These are phyloP conservation scores for Trissolcus brochymenae DNA, from an alignment of 2,888 invertebrate species.

Conservation along the genomic window DNA sequence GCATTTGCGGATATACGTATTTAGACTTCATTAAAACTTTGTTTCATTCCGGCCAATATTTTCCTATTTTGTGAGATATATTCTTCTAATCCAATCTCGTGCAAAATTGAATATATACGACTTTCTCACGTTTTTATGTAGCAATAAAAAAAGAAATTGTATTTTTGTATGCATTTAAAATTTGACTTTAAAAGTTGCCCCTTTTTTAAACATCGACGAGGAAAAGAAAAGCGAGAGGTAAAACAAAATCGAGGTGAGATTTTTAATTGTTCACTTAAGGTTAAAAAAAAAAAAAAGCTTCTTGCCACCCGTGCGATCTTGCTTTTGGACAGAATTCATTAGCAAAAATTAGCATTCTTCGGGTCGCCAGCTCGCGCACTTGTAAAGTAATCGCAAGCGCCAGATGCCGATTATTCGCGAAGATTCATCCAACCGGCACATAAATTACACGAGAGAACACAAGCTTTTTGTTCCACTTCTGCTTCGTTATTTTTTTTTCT, in stretches of 20 bases:
- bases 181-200: no score
- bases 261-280: not conserved
- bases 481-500: not conserved
- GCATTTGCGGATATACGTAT: constrained; percentile 8
- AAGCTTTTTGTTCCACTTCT: constrained; percentile 28
- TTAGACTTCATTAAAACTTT: not conserved
- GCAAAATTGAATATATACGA: no score
- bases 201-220: not conserved
- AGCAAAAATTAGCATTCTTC: constrained; percentile 50
- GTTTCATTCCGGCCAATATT: no score
- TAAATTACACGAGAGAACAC: constrained; percentile 43
- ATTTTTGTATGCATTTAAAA: no score
- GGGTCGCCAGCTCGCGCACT: constrained; percentile 14
- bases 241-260: not conserved
- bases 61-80: no score
- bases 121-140: no score
- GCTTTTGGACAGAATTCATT: constrained; percentile 39
- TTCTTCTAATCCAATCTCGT: no score
- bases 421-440: constrained; percentile 37
- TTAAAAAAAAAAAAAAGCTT: not conserved
- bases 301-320: constrained; percentile 32
- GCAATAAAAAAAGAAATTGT: no score
- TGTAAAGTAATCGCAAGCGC: constrained; percentile 38
- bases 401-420: constrained; percentile 53
- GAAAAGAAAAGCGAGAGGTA: not conserved